Conservation (phyloP, 1,140 invertebrate species). For the Drosophila hydei region DNA sequence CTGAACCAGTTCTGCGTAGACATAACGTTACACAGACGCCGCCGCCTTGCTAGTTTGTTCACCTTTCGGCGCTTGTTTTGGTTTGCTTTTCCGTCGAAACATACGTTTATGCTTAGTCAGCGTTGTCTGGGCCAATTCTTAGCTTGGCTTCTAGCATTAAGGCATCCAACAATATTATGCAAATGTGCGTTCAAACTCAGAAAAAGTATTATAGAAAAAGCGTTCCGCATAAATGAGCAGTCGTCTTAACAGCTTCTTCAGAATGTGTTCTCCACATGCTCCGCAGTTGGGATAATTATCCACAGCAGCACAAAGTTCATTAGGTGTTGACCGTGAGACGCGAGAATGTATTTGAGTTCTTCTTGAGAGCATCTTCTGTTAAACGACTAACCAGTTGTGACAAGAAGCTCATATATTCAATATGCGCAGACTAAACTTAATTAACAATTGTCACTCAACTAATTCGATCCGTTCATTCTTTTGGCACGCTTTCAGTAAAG, state of each 20-base stretch:
- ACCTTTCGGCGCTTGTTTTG: conserved; percentile 66
- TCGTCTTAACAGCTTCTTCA: background rate
- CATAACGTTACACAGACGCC: conserved; percentile 54
- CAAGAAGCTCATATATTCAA: background rate
- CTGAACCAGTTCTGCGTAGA: conserved; percentile 69
- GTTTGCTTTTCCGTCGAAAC: conserved; percentile 38
- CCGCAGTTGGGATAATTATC: conserved; percentile 16
- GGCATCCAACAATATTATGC: conserved; percentile 34
- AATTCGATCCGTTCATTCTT: background rate
- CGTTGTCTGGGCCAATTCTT: conserved; percentile 16
- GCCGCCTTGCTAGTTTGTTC: conserved; percentile 61
- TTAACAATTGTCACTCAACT: background rate
- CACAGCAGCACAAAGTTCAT: conserved; percentile 1
- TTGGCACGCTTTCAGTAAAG: background rate
- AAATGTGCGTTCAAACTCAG: conserved; percentile 15
- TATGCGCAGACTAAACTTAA: too few relatives aligned
- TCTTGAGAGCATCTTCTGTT: background rate
- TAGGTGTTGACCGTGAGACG: conserved; percentile 9
- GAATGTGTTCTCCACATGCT: background rate
- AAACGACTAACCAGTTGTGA: too few relatives aligned
- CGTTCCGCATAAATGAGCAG: conserved; percentile 24
- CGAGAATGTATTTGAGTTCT: background rate
- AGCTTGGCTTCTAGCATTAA: conserved; percentile 22
- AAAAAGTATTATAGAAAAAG: background rate
- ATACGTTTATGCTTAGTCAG: conserved; percentile 30